Evolutionary conservation across 2,797 vertebrate species (phyloP), one percentile per base, ranked within the genome.

Genomic region (Mormyrops boulengeri): DNA sequence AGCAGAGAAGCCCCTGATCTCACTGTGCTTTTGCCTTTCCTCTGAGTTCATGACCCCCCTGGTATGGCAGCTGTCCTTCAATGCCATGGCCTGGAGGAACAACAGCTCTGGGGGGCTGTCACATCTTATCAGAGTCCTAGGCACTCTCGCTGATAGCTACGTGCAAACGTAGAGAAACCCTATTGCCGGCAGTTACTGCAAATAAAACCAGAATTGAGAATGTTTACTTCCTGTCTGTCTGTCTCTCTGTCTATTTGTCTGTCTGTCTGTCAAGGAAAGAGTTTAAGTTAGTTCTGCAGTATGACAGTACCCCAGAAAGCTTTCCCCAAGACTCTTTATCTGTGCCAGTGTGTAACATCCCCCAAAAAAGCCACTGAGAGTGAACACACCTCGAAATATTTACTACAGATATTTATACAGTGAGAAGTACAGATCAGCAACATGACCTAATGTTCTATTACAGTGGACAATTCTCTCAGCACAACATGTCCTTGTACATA

Each of bases 401-500:
- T 38, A 77, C 69, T 14, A 77, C 69, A 77, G 14, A 77, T 77
- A 77, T 73, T 73, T 73, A 73, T 73, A 73, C 66, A 73, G 66
- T 38, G 69, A 38, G 34, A 77, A 38, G 69, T 14, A 17, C 69
- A 77, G 69, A 77, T 77, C 69, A 77, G 34, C 69, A 73, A 41
- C 69, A 77, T 77, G 69, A 77, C 69, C 69, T 77, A 77, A 77
- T 77, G 69, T 77, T 77, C 34, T 77, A 77, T 77, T 77, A 77
- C 69, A 77, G 69, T 41, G 69, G 34, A 77, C 69, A 77, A 77
- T 38, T 77, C 69, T 77, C 34, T 77, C 69, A 77, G 69, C 38
- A 77, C 69, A 77, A 77, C 69, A 41, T 77, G 69, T 77, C 69
- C 69, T 73, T 73, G 66, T 73, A 73, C 38, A 38, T 73, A 38